Conservation (phyloP, 2,888 invertebrate species). For the Crepidodera aurea region DNA sequence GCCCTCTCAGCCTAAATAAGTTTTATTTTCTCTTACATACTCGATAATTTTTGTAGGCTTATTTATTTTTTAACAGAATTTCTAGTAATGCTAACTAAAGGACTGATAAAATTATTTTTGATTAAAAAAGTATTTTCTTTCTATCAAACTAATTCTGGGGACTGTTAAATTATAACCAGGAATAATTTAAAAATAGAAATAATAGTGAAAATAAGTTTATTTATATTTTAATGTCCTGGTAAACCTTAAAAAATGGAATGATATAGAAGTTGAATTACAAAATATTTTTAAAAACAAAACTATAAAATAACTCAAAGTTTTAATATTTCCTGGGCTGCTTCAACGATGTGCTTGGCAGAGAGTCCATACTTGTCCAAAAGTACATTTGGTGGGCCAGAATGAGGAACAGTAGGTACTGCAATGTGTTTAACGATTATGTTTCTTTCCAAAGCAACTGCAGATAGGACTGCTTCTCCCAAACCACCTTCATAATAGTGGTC, state of each 20-base stretch:
- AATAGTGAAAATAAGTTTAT: too few relatives aligned
- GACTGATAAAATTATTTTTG: too few relatives aligned
- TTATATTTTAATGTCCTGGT: constrained; percentile 17
- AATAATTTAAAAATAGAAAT: too few relatives aligned
- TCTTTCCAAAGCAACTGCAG: constrained; percentile 77
- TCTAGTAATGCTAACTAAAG: too few relatives aligned
- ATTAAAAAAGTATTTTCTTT: too few relatives aligned
- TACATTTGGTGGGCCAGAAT: constrained; percentile 89
- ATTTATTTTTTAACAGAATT: too few relatives aligned
- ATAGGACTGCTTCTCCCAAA: constrained; percentile 92
- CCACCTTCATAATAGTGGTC: constrained; percentile 98
- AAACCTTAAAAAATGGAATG: constrained; percentile 28
- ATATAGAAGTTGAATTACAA: background rate
- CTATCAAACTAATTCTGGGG: too few relatives aligned
- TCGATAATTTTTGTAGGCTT: too few relatives aligned
- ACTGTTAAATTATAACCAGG: too few relatives aligned
- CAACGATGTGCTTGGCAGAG: constrained; percentile 79
- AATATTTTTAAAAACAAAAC: background rate
- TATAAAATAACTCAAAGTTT: constrained; percentile 55
- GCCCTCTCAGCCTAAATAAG: too few relatives aligned
- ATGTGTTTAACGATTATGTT: constrained; percentile 79
- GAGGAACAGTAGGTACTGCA: constrained; percentile 83
- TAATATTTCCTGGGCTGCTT: constrained; percentile 72
- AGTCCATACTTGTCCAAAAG: constrained; percentile 91
- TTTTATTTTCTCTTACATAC: too few relatives aligned